Percentiles rank a stretch among this genome's conserved stretches.
Conservation (phyloP, 2,797 vertebrate genomes). For the Hypotaenidia okinawae region DNA sequence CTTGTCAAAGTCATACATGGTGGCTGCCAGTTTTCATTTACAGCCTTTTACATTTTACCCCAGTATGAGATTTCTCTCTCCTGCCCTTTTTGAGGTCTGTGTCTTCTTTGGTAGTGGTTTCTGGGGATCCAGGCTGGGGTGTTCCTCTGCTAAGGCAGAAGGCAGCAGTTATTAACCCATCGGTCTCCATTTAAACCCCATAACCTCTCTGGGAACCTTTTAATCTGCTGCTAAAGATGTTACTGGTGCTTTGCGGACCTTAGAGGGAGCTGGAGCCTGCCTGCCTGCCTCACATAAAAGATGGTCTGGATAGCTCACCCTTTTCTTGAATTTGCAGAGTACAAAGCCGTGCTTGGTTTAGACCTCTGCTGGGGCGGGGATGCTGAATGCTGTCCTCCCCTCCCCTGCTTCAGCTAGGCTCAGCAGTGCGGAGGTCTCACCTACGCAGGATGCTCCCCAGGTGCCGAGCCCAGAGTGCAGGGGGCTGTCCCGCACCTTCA, state of each 20-base stretch:
- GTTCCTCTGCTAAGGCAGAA: background rate
- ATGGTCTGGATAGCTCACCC: background rate
- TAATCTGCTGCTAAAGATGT: background rate
- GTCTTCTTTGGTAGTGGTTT: background rate
- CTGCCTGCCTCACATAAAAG: background rate
- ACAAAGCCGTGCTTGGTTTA: background rate
- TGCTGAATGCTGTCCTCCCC: background rate
- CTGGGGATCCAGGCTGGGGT: background rate
- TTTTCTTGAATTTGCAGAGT: background rate
- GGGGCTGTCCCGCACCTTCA: background rate
- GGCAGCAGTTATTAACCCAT: background rate
- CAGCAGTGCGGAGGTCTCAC: background rate
- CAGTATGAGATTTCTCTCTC: background rate
- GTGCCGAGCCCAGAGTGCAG: background rate
- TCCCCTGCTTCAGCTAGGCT: background rate
- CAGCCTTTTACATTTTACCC: background rate
- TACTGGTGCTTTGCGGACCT: background rate
- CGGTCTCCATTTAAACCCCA: background rate
- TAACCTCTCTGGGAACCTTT: background rate
- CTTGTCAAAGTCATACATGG: background rate
- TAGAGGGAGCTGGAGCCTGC: background rate
- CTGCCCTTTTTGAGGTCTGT: background rate
- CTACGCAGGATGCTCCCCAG: accelerated
- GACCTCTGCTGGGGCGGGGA: accelerated
- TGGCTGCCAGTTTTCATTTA: background rate